These are phyloP conservation scores for Anoncus sp. DNA, from an alignment of 2,888 invertebrate genomes.

Conservation along the genomic window DNA sequence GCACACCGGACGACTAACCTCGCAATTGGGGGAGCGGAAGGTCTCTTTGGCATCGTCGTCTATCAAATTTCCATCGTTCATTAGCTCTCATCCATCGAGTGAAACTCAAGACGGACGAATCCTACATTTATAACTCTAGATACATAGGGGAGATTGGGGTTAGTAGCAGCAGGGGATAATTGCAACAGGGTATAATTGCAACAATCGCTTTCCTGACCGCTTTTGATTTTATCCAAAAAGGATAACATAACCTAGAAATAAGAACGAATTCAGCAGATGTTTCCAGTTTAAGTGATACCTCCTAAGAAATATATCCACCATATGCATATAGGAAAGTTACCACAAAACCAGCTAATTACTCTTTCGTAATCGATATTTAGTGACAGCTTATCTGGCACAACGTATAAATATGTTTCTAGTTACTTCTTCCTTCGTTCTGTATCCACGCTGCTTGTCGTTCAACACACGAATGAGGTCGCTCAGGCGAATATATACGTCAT, in stretches of 20 bases:
- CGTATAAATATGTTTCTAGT: constrained; percentile 5
- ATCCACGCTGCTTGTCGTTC: constrained; percentile 7
- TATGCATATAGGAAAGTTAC: not conserved
- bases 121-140: too few species aligned
- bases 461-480: constrained; percentile 15
- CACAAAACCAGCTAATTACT: too few species aligned
- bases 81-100: constrained; percentile 22
- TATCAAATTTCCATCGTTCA: constrained; percentile 35
- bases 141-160: too few species aligned
- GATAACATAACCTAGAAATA: too few species aligned
- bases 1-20: not conserved
- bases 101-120: not conserved
- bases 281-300: too few species aligned
- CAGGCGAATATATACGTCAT: not conserved
- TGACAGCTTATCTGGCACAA: constrained; percentile 1
- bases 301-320: not conserved
- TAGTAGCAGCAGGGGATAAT: too few species aligned
- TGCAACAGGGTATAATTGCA: too few species aligned
- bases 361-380: constrained; percentile 19
- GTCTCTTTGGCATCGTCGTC: constrained; percentile 8
- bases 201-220: too few species aligned
- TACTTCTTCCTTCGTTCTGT: constrained; percentile 5
- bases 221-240: too few species aligned
- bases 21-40: too few species aligned
- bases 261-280: too few species aligned